Evolutionary conservation across 1,140 invertebrate genomes (phyloP), one percentile per base, ranked within the genome.

Genomic region (Dufourea novaeangliae): DNA sequence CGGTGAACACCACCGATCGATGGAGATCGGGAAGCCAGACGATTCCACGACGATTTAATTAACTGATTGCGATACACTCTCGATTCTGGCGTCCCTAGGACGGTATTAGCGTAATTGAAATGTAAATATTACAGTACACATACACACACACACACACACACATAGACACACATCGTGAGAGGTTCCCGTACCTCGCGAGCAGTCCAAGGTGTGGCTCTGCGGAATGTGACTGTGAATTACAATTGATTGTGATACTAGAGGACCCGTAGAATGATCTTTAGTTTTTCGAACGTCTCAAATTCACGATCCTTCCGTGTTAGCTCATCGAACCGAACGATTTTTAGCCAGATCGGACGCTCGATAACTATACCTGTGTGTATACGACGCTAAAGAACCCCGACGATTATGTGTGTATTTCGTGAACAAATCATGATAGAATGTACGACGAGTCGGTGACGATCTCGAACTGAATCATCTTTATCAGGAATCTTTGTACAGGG

Each of bases 81-180:
- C 63, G 63, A 66, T 66, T 27, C 4, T 10, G 10, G 44, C 63
- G 22, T 25, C 27, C 63, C 3, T 17, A 14, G 22, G 41, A 22
- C 64, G 27, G 56, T 32, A 44, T 69, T 76, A 69, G 29, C 39
- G 64, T 76, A 71, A 77, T 77, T 41, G 57, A 70, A 77, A 63
- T 56, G 68, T 71, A 63, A 54, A 77, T 71, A 71, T 54, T 54
- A 63, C 75, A 44, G 41, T 32, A 46, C 57, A 34, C 75, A 77
- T 68, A n/a, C n/a, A n/a, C n/a, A n/a, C n/a, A n/a, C n/a, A n/a
- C n/a, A n/a, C n/a, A n/a, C n/a, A n/a, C n/a, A n/a, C n/a, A n/a
- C n/a, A n/a, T n/a, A n/a, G n/a, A n/a, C n/a, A n/a, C n/a, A n/a
- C n/a, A n/a, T 34, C 25, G 68, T 12, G 27, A 68, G 63, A 14